Evolutionary conservation across 2,797 vertebrate species (phyloP), one percentile per base, ranked within the genome.

Genomic region (Glyptemys insculpta): DNA sequence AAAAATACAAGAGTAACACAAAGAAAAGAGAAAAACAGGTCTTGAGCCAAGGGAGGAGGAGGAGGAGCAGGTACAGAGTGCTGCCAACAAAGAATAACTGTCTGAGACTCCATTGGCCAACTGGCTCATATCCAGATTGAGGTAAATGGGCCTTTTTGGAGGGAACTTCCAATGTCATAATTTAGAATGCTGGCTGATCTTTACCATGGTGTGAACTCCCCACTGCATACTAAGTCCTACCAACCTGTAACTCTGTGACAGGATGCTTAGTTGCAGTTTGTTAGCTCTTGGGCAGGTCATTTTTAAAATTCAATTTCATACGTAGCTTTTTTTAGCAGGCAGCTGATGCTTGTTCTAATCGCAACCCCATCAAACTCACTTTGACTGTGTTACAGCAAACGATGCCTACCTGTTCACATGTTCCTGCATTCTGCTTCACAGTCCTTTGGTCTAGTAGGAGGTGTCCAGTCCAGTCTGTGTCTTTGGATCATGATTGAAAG

Each of bases 41-140:
- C 95, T 93, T 94, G 95, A 95, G 93, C 93, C 86, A 88, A 19
- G 88, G 94, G 56, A 93, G 93, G n/a, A 95, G 95, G 94, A 95
- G 93, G 87, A 62, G 31, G 10, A 95, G 91, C 94, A 97, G 97
- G 93, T 96, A 93, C 93, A 92, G 96, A 89, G 93, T 94, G 90
- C 96, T 97, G 91, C 94, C 81, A 87, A 87, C 94, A 93, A 81
- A 91, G 86, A 96, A 95, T 93, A 91, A 97, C 92, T 93, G 92
- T 90, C 88, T 95, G 91, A 88, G 90, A 89, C 65, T 85, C 93
- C 95, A 95, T 93, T 97, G 95, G 91, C 93, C 87, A 91, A 91
- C 88, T 93, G 94, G 93, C 94, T 91, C 96, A 92, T 94, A 91
- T 87, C 96, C 88, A 89, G 86, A 96, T 83, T 87, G 85, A 89